Evolutionary conservation across 2,113 vertebrate species (phyloP).

Genomic region (Sula dactylatra): DNA sequence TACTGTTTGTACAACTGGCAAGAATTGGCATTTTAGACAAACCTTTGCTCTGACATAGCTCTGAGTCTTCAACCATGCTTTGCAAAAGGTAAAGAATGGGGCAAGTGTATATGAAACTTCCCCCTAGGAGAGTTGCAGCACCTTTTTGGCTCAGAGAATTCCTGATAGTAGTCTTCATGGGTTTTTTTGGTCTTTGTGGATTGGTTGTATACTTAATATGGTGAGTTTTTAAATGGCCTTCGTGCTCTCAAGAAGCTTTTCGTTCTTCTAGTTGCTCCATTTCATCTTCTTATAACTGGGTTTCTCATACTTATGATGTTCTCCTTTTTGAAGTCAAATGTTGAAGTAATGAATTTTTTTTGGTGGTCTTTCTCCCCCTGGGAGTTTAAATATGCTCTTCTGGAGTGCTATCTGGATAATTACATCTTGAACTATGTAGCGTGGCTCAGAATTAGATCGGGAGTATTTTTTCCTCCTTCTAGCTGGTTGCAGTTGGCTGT

Average conservation of each 20-base stretch:
- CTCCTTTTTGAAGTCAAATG: neutral
- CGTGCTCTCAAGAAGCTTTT: neutral
- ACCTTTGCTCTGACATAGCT: neutral
- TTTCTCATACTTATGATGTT: neutral
- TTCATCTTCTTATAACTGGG: neutral
- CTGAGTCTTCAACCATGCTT: neutral
- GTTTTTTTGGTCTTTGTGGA: neutral
- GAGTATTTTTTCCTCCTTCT: neutral
- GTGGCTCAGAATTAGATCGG: neutral
- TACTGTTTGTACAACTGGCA: neutral
- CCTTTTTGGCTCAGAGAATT: neutral
- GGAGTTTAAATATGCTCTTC: neutral
- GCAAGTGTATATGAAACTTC: neutral
- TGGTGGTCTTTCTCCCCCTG: neutral
- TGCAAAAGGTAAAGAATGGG: neutral
- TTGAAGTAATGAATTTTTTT: neutral
- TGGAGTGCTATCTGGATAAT: neutral
- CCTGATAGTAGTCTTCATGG: neutral
- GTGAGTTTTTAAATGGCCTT: neutral
- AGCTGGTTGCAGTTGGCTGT: neutral
- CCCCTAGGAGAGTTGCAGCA: neutral
- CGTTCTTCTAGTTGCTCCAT: neutral
- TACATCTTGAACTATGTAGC: neutral
- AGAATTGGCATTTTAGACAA: neutral
- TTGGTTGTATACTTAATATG: neutral